phyloP scores from a whole-genome alignment of 2,797 vertebrate genomes.

The Gymnoscopelus microlampas region DNA sequence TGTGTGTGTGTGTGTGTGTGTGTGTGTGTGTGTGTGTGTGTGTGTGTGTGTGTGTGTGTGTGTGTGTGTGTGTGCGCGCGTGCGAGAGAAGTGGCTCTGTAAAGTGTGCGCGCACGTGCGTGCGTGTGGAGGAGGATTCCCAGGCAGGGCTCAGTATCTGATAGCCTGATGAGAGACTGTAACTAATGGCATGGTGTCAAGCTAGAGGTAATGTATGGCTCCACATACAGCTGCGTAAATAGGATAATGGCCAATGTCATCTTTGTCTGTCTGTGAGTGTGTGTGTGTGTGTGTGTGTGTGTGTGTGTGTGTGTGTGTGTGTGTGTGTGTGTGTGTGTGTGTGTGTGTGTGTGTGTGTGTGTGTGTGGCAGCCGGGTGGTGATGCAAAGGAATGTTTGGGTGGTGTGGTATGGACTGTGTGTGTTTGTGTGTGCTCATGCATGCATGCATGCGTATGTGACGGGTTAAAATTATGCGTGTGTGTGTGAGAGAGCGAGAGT shows the following conservation, averaged over 20 bases:
- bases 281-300: constrained; percentile 24
- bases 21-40: constrained; percentile 30
- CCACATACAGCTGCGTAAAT: constrained; percentile 73
- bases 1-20: constrained; percentile 1
- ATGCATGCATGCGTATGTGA: background rate
- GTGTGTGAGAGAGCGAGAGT: background rate
- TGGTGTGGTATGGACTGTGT: background rate
- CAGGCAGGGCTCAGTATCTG: constrained; percentile 47
- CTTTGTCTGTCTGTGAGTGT: constrained; percentile 10
- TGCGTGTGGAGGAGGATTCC: constrained; percentile 27
- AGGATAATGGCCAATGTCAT: constrained; percentile 50
- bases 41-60: constrained; percentile 7
- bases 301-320: constrained; percentile 8
- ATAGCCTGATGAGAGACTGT: constrained; percentile 66
- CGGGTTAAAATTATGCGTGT: background rate
- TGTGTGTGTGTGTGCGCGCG: constrained; percentile 23
- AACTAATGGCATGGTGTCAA: constrained; percentile 69
- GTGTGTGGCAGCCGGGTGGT: constrained; percentile 15
- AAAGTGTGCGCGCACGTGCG: no score
- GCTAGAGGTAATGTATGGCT: constrained; percentile 62
- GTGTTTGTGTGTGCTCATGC: background rate
- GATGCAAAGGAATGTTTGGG: no score
- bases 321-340: constrained; percentile 45
- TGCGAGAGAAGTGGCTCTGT: constrained; percentile 11
- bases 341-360: constrained; percentile 15